phyloP scores from a whole-genome alignment of 2,888 invertebrate genomes.

The Dysmachus trigonus region DNA sequence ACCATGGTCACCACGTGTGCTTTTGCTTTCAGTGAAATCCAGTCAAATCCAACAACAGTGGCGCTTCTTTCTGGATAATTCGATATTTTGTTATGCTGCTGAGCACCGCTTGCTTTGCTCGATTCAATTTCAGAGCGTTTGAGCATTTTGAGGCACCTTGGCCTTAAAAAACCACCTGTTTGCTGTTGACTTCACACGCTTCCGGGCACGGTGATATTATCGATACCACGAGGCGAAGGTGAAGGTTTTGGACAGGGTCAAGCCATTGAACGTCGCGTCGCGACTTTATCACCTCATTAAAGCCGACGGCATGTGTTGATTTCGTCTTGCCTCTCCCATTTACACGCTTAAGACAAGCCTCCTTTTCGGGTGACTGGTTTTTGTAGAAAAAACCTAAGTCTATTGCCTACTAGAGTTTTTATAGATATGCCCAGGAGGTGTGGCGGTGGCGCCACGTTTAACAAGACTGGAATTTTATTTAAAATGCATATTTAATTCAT shows the following conservation, averaged over 20 bases:
- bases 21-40: not conserved
- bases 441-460: not conserved
- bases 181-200: not conserved
- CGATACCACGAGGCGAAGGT: not conserved
- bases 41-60: not conserved
- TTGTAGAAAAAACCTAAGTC: not conserved
- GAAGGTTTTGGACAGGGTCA: slow-evolving; percentile 8
- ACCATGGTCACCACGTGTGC: not conserved
- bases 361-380: not conserved
- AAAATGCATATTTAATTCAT: not conserved
- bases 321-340: not conserved
- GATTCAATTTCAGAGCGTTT: not conserved
- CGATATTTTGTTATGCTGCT: not conserved
- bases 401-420: not conserved
- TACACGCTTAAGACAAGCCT: not conserved
- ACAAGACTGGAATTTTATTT: not conserved
- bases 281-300: not conserved
- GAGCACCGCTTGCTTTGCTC: not conserved
- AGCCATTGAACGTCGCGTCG: slow-evolving; percentile 7
- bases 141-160: not conserved
- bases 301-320: not conserved
- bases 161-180: not conserved
- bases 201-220: not conserved
- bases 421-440: not conserved
- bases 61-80: not conserved